A percentile compares a stretch with the other conserved stretches of the same genome.
These are phyloP conservation scores for Pseudomyrmex dendroicus DNA, from an alignment of 1,140 invertebrate genomes.

Conservation along the genomic window DNA sequence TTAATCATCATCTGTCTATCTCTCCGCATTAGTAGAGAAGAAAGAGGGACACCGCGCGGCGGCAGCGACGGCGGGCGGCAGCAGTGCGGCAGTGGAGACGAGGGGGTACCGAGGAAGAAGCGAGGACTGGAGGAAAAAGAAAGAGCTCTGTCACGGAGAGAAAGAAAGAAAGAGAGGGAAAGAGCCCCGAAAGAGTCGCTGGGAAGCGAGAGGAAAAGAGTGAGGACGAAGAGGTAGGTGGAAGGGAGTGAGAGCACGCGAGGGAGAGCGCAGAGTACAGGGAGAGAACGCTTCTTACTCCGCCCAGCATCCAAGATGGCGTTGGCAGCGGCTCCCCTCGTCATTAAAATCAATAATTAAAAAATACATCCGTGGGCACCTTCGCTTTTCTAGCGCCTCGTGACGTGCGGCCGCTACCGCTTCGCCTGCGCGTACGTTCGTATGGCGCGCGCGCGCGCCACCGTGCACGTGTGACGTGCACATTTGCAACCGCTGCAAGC, in stretches of 20 bases:
- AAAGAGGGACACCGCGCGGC: constrained; percentile 57
- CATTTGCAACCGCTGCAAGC: constrained; percentile 66
- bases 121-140: constrained; percentile 33
- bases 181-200: constrained; percentile 51
- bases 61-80: constrained; percentile 29
- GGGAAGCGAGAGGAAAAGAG: constrained; percentile 60
- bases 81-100: neutral
- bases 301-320: constrained; percentile 86
- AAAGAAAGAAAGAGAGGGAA: constrained; percentile 51
- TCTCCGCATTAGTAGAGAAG: constrained; percentile 79
- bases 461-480: constrained; percentile 48
- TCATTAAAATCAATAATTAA: constrained; percentile 86
- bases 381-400: constrained; percentile 83
- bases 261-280: constrained; percentile 21
- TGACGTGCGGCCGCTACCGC: constrained; percentile 76
- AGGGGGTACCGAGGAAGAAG: constrained; percentile 25
- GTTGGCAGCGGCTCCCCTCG: constrained; percentile 83
- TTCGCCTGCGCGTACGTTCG: constrained; percentile 54
- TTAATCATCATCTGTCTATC: constrained; percentile 86
- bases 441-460: constrained; percentile 39
- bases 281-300: constrained; percentile 82
- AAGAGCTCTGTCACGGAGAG: constrained; percentile 27
- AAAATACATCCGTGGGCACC: constrained; percentile 85
- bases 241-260: constrained; percentile 60
- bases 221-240: constrained; percentile 38